A percentile compares a stretch with the other conserved stretches of the same genome.
These are phyloP conservation scores for Morpho achilles DNA, from an alignment of 2,888 invertebrate genomes.

Conservation along the genomic window DNA sequence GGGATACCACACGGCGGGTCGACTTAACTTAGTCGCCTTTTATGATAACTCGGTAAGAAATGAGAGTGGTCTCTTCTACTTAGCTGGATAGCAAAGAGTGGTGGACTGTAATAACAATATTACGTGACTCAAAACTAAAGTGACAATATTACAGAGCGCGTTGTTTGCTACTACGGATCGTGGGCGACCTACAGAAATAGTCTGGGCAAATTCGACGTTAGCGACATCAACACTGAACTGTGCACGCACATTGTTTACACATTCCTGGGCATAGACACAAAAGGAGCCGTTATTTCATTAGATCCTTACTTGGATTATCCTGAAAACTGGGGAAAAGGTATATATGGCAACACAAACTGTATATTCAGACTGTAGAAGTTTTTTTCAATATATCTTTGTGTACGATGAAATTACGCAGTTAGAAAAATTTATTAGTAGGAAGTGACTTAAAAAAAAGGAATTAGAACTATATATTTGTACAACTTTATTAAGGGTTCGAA, in stretches of 20 bases:
- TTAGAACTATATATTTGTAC: no score
- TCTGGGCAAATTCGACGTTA: constrained; percentile 82
- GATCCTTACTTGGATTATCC: constrained; percentile 82
- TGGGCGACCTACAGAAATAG: constrained; percentile 86
- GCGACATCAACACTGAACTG: constrained; percentile 81
- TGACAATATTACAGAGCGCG: constrained; percentile 62
- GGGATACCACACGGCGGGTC: no score
- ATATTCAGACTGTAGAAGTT: no score
- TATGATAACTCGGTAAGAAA: no score
- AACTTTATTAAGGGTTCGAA: no score
- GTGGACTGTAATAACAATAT: no score
- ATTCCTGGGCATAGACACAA: constrained; percentile 82
- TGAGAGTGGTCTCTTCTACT: background rate
- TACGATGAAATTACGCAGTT: no score
- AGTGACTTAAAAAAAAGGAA: no score
- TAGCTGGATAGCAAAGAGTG: background rate
- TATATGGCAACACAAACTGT: background rate
- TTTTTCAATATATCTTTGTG: no score
- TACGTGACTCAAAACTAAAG: no score
- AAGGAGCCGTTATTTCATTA: constrained; percentile 74
- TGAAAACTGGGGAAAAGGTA: constrained; percentile 79
- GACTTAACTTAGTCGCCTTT: no score
- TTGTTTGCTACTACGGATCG: constrained; percentile 87
- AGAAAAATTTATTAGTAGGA: no score
- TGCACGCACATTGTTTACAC: constrained; percentile 89